Evolutionary conservation across 2,113 vertebrate genomes (phyloP).

Genomic region (Theristicus caerulescens): DNA sequence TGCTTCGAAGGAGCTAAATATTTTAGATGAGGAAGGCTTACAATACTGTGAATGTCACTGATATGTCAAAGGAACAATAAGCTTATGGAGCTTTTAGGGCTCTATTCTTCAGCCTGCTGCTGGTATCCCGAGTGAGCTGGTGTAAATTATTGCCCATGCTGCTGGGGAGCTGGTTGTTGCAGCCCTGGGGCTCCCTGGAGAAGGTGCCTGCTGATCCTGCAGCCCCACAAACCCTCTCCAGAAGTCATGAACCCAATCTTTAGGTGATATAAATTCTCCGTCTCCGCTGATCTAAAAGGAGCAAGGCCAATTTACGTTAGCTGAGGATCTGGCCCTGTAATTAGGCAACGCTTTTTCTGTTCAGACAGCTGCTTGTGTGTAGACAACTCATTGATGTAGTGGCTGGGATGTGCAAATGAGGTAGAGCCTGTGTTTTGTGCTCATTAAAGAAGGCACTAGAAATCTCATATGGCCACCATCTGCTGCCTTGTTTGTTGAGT

Average conservation of each 20-base stretch:
- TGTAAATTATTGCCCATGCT: neutral
- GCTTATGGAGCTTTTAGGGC: neutral
- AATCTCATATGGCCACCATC: constrained; percentile 2
- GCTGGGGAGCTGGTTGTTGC: neutral
- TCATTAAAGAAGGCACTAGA: neutral
- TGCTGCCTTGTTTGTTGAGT: neutral
- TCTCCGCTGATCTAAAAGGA: neutral
- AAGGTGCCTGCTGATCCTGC: neutral
- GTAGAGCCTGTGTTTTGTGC: neutral
- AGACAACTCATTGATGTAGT: neutral
- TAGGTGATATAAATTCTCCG: neutral
- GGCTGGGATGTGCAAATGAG: neutral
- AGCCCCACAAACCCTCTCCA: neutral
- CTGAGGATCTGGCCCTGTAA: neutral
- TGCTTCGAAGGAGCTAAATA: constrained; percentile 25
- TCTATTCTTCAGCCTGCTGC: neutral
- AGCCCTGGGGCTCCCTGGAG: neutral
- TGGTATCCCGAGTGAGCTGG: neutral
- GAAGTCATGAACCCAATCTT: accelerated
- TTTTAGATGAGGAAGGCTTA: neutral
- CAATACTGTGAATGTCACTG: neutral
- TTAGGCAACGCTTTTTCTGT: neutral
- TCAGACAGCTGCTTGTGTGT: neutral
- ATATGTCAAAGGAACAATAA: constrained; percentile 4
- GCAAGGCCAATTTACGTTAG: neutral